These are phyloP conservation scores for Chymomyza costata DNA, from an alignment of 1,140 invertebrate genomes.

Conservation along the genomic window DNA sequence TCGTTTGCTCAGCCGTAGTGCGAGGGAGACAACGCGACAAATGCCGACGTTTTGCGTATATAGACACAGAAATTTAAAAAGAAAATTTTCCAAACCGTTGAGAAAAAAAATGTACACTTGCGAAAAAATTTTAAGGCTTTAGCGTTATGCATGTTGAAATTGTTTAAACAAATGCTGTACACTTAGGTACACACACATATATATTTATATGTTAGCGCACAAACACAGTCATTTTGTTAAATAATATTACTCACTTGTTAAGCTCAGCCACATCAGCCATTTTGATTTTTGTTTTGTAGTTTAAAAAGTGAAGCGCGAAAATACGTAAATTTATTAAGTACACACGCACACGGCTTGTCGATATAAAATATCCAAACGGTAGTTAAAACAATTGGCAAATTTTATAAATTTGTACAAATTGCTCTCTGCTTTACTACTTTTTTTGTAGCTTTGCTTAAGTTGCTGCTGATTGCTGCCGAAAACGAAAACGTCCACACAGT, in stretches of 20 bases:
- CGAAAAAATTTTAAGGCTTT: constrained; percentile 31
- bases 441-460: constrained; percentile 50
- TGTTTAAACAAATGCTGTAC: constrained; percentile 42
- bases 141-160: constrained; percentile 22
- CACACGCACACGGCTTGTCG: constrained; percentile 30
- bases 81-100: constrained; percentile 56
- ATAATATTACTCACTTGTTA: constrained; percentile 69
- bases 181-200: constrained; percentile 26
- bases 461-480: constrained; percentile 41
- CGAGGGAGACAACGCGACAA: constrained; percentile 47
- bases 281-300: constrained; percentile 56
- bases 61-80: constrained; percentile 62
- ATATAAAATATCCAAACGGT: constrained; percentile 24
- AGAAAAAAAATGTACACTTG: constrained; percentile 47
- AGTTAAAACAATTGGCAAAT: constrained; percentile 39
- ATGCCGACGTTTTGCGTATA: constrained; percentile 54
- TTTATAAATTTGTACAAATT: constrained; percentile 51
- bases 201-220: constrained; percentile 7
- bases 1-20: constrained; percentile 29
- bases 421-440: constrained; percentile 41
- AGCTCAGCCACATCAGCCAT: constrained; percentile 74
- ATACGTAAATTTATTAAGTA: constrained; percentile 13
- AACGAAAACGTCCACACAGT: constrained; percentile 56
- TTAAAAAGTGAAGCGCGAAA: constrained; percentile 58
- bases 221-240: constrained; percentile 28